Evolutionary conservation across 2,888 invertebrate genomes (phyloP), one percentile per base, ranked within the genome.

Genomic region (Drosophila kanekoi): DNA sequence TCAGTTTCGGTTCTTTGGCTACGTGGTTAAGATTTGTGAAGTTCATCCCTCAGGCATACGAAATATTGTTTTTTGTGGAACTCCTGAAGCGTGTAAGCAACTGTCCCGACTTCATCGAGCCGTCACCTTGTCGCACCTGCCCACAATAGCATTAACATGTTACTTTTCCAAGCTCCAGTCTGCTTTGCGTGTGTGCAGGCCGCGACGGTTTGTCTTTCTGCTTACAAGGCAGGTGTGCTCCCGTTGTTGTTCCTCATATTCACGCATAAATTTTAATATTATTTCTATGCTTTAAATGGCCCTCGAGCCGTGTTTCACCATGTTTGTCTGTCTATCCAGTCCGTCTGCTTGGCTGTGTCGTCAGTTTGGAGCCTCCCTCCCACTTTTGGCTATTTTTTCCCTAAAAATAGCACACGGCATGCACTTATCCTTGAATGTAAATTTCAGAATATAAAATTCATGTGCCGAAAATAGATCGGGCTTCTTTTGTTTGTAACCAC

Each of bases 211-310:
- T 56, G 54, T 65, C 67, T 65, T 49, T 56, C 51, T 43, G 53
- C 47, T 59, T 49, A 63, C 44, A 33, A 20, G 47, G 57, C 53
- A 13, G 40, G 35, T 23, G 62, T 59, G 40, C 28, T 57, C 38
- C 43, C 56, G 13, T 40, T 56, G 38, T 65, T 67, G 28, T 63
- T 61, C 56, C 16, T 18, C 44, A 53, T 52, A 66, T 74, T 67
- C 62, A 77, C 78, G 89, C 84, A 83, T 88, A 78, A 62, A 87
- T 84, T 87, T 72, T 72, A 84, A 83, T 83, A 81, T 81, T 77
- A 75, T 75, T 72, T 49, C 71, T 53, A 72, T 80, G 84, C 65
- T 80, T 80, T 57, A 73, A 74, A 58, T 80, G 77, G 60, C 59
- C 58, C 48, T 56, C 33, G 44, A 62, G 61, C 53, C 13, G 9